Conservation (phyloP, 2,797 vertebrate genomes). For the Falco novaeseelandiae region DNA sequence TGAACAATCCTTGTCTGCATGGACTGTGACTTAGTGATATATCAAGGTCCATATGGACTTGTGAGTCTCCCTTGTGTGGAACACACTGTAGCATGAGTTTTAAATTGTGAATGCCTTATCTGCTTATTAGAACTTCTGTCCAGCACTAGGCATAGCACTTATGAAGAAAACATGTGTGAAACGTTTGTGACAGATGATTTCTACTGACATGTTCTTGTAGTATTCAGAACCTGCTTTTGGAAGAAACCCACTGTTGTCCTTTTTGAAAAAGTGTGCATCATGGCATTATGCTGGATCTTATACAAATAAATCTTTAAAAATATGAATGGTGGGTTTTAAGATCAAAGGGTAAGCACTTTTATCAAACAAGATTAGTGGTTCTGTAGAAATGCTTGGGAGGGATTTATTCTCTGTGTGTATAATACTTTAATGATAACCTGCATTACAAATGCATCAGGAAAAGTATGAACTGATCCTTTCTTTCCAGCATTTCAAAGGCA, state of each 20-base stretch:
- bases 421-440: constrained; percentile 19
- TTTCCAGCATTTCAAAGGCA: constrained; percentile 23
- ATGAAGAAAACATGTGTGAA: background rate
- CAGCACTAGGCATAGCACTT: background rate
- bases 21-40: background rate
- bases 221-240: background rate
- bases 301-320: constrained; percentile 33
- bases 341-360: constrained; percentile 27
- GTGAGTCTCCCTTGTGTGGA: background rate
- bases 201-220: background rate
- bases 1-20: background rate
- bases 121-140: background rate
- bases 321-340: background rate
- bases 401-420: background rate
- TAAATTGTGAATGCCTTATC: background rate
- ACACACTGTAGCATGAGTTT: background rate
- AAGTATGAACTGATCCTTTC: background rate
- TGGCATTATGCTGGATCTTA: background rate
- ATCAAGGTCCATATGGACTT: background rate
- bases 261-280: background rate
- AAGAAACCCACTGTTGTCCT: background rate
- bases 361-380: constrained; percentile 18
- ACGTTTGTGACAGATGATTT: background rate
- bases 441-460: background rate
- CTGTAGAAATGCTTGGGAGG: background rate